Percentiles rank a stretch among this genome's conserved stretches.
Conservation (phyloP, 2,888 invertebrate genomes). For the Apeira syringaria region DNA sequence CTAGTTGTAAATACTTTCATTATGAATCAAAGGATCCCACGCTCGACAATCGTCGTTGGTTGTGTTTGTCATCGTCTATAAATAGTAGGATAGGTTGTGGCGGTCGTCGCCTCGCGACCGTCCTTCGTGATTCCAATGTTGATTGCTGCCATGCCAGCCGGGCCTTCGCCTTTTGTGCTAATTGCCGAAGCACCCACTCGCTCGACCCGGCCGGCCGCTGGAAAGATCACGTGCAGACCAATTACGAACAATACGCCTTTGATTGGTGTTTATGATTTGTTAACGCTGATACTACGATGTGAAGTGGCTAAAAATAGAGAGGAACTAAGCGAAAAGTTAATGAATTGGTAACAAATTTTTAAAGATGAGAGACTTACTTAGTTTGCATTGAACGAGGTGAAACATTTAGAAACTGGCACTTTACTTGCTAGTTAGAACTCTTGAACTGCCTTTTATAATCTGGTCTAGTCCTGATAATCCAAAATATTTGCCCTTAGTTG, state of each 20-base stretch:
- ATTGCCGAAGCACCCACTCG: constrained; percentile 28
- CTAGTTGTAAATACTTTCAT: too few relatives aligned
- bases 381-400: too few relatives aligned
- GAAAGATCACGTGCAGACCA: constrained; percentile 24
- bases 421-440: too few relatives aligned
- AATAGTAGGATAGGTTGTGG: constrained; percentile 23
- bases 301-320: background rate
- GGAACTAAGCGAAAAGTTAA: background rate
- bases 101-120: constrained; percentile 13
- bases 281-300: constrained; percentile 1
- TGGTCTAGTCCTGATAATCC: too few relatives aligned
- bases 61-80: constrained; percentile 31
- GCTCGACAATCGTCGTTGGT: constrained; percentile 11
- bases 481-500: too few relatives aligned
- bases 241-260: constrained; percentile 18
- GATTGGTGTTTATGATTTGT: constrained; percentile 16
- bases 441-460: too few relatives aligned
- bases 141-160: background rate
- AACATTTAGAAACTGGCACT: too few relatives aligned
- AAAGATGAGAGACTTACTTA: too few relatives aligned
- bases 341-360: too few relatives aligned
- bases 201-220: constrained; percentile 5
- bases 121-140: constrained; percentile 17
- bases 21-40: constrained; percentile 30
- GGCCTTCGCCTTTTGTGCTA: constrained; percentile 8